A percentile compares a stretch with the other conserved stretches of the same genome.
phyloP scores from a whole-genome alignment of 2,797 vertebrate species.

The Pseudochirops corinnae region DNA sequence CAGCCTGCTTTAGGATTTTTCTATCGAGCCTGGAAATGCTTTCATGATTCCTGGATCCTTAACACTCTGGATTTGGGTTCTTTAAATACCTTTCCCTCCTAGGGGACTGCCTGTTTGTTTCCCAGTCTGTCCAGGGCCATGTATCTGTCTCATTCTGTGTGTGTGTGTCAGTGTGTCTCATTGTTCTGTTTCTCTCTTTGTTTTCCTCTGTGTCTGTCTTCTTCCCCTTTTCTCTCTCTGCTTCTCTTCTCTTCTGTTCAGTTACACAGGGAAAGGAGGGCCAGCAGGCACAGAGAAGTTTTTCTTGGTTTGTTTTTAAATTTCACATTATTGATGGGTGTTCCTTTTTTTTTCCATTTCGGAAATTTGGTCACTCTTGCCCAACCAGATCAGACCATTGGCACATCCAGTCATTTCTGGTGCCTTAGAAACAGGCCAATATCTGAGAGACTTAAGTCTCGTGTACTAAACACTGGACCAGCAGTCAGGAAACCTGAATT shows the following conservation, averaged over 20 bases:
- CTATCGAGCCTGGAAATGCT: not conserved
- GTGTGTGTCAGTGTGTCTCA: not conserved
- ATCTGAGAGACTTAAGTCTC: not conserved
- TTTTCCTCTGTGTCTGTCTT: not conserved
- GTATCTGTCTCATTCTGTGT: not conserved
- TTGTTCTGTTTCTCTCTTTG: not conserved
- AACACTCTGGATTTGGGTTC: rapidly evolving
- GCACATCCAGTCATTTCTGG: not conserved
- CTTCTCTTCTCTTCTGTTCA: not conserved
- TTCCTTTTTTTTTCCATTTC: not conserved
- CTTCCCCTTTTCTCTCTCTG: not conserved
- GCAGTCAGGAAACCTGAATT: not conserved
- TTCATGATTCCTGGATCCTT: no score
- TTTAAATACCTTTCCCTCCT: not conserved
- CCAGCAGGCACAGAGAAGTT: not conserved
- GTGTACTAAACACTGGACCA: rapidly evolving
- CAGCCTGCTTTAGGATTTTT: not conserved
- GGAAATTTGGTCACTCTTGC: not conserved
- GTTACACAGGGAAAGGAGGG: not conserved
- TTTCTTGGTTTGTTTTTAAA: slow-evolving; percentile 10
- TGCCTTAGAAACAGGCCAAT: not conserved
- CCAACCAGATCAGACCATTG: not conserved
- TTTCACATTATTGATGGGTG: not conserved
- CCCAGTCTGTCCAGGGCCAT: not conserved
- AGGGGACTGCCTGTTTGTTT: rapidly evolving